A percentile compares a stretch with the other conserved stretches of the same genome.
phyloP scores from a whole-genome alignment of 2,797 vertebrate genomes.

The Mormyrops boulengeri region DNA sequence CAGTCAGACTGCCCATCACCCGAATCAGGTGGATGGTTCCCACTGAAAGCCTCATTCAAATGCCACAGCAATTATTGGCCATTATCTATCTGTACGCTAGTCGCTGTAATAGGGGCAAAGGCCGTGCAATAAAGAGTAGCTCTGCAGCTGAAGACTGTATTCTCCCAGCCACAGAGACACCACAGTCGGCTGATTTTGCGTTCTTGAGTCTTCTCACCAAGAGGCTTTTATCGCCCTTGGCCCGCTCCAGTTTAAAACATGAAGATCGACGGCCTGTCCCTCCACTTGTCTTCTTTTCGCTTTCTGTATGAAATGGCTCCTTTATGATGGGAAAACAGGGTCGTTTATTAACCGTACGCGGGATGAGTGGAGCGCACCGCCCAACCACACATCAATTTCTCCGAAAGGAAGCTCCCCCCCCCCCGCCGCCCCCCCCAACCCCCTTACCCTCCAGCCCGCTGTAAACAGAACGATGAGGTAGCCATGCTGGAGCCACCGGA shows the following conservation, averaged over 20 bases:
- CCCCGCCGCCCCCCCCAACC: not conserved
- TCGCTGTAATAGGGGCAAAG: not conserved
- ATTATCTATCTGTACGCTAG: not conserved
- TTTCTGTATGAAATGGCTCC: constrained; percentile 26
- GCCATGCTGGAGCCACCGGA: constrained; percentile 38
- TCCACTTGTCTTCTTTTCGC: not conserved
- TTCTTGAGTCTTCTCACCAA: not conserved
- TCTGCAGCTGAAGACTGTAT: not conserved
- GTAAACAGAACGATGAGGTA: constrained; percentile 27
- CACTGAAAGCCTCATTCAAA: not conserved
- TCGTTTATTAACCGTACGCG: constrained; percentile 38
- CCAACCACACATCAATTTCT: constrained; percentile 36
- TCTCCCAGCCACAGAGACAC: not conserved
- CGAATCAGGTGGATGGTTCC: not conserved
- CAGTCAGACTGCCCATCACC: not conserved
- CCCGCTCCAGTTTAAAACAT: constrained; percentile 28
- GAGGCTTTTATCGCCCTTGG: constrained; percentile 18
- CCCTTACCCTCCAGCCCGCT: not conserved
- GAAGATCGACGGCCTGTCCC: constrained; percentile 38
- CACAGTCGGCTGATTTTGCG: not conserved
- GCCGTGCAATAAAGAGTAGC: not conserved
- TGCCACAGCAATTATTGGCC: not conserved
- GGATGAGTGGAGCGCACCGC: constrained; percentile 28
- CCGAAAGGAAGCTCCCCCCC: not conserved
- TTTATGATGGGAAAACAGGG: constrained; percentile 31